These are phyloP conservation scores for Platynereis dumerilii DNA, from an alignment of 2,888 invertebrate genomes.

Conservation along the genomic window DNA sequence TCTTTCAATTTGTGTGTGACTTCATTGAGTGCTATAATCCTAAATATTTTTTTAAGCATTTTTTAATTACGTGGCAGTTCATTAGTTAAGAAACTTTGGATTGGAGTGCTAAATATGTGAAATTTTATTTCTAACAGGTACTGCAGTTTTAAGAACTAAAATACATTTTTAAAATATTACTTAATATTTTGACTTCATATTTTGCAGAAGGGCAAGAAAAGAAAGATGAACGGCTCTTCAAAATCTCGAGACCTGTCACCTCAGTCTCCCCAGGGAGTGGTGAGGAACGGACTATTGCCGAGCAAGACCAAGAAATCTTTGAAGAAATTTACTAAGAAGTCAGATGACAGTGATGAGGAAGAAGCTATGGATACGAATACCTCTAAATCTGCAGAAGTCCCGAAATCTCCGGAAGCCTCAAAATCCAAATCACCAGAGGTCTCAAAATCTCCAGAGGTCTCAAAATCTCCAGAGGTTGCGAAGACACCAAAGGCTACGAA, in stretches of 20 bases:
- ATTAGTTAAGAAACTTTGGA: no score
- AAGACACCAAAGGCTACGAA: neutral
- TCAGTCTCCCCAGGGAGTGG: neutral
- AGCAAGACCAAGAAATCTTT: conserved; percentile 1
- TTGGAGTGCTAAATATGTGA: no score
- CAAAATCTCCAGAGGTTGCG: neutral
- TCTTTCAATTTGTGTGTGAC: no score
- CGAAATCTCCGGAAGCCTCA: neutral
- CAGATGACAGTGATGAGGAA: neutral
- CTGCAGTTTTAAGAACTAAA: no score
- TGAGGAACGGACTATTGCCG: neutral
- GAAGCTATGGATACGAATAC: neutral
- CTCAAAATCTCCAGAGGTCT: neutral
- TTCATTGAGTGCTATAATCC: no score
- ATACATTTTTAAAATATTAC: no score
- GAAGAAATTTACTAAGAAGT: neutral
- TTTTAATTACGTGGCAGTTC: no score
- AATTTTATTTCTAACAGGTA: no score
- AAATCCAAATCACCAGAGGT: neutral
- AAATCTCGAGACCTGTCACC: neutral
- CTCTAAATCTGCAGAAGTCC: no score
- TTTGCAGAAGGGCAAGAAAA: neutral
- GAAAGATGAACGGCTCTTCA: neutral
- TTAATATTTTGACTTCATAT: no score
- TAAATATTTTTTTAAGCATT: no score